These are phyloP conservation scores for Whitmania pigra DNA, from an alignment of 1,140 invertebrate genomes.

Conservation along the genomic window DNA sequence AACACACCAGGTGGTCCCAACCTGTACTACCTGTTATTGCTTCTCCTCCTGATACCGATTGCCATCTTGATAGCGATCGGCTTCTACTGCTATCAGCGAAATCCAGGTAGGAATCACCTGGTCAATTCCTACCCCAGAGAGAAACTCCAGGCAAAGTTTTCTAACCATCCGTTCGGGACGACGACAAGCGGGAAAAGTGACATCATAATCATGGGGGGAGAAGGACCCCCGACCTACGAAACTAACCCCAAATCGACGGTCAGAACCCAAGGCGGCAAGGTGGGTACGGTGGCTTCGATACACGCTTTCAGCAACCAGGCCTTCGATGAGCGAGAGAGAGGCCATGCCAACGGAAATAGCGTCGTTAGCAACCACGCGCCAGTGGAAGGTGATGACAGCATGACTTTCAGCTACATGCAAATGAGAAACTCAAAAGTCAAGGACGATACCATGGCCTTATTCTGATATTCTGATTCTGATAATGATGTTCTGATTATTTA, in stretches of 20 bases:
- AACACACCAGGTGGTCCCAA: neutral
- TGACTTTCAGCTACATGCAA: too few species aligned
- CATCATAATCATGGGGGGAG: constrained; percentile 3
- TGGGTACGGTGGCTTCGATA: neutral
- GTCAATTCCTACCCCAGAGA: neutral
- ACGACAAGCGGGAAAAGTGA: neutral
- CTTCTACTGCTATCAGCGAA: neutral
- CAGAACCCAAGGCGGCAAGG: neutral
- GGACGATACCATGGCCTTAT: too few species aligned
- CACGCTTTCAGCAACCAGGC: neutral
- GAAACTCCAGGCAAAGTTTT: too few species aligned
- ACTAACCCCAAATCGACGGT: too few species aligned
- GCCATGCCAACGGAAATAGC: too few species aligned
- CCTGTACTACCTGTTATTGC: neutral
- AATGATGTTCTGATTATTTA: too few species aligned
- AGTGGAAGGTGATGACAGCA: too few species aligned
- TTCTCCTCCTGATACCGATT: neutral
- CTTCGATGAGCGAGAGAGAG: too few species aligned
- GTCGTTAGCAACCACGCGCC: too few species aligned
- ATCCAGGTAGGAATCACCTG: neutral
- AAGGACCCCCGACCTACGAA: neutral
- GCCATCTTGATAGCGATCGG: neutral
- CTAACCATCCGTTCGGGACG: neutral
- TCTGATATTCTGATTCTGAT: too few species aligned
- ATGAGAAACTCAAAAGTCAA: too few species aligned